A percentile compares a stretch with the other conserved stretches of the same genome.
Conservation (phyloP, 2,888 invertebrate genomes). For the Seladonia tumulorum region DNA sequence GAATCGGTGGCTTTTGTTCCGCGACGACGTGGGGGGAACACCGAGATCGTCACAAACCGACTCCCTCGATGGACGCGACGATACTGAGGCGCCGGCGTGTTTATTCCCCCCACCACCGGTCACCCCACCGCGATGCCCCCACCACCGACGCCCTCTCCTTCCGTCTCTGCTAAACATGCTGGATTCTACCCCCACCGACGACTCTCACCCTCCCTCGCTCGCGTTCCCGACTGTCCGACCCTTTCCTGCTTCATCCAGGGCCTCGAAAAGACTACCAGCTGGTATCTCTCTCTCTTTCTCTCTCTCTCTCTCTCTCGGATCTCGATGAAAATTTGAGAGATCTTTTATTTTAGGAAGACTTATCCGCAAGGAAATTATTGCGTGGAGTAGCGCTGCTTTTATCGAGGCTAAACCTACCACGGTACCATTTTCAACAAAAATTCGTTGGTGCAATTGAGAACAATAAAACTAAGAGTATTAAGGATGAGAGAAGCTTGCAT, state of each 20-base stretch:
- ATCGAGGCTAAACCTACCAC: no score
- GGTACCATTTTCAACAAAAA: no score
- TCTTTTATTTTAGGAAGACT: neutral
- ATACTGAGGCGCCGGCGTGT: slow-evolving; percentile 83
- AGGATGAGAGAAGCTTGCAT: no score
- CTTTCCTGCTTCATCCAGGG: slow-evolving; percentile 49
- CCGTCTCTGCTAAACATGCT: slow-evolving; percentile 28
- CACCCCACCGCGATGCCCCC: slow-evolving; percentile 42
- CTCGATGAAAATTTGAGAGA: neutral
- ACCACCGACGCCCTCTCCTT: slow-evolving; percentile 8
- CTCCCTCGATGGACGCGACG: slow-evolving; percentile 75
- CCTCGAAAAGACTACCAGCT: slow-evolving; percentile 23
- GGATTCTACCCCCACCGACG: slow-evolving; percentile 26
- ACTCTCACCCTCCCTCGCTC: neutral
- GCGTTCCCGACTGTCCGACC: slow-evolving; percentile 8
- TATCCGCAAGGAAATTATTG: neutral
- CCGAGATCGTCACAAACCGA: slow-evolving; percentile 54
- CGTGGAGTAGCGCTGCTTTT: neutral
- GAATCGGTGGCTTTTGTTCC: slow-evolving; percentile 40
- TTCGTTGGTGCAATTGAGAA: no score
- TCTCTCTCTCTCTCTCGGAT: neutral
- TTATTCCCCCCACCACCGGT: slow-evolving; percentile 73
- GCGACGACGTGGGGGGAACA: slow-evolving; percentile 1
- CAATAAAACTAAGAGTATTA: no score
- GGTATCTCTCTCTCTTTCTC: neutral